A percentile compares a stretch with the other conserved stretches of the same genome.
phyloP scores from a whole-genome alignment of 2,113 vertebrate genomes.

The Sciurus niger region DNA sequence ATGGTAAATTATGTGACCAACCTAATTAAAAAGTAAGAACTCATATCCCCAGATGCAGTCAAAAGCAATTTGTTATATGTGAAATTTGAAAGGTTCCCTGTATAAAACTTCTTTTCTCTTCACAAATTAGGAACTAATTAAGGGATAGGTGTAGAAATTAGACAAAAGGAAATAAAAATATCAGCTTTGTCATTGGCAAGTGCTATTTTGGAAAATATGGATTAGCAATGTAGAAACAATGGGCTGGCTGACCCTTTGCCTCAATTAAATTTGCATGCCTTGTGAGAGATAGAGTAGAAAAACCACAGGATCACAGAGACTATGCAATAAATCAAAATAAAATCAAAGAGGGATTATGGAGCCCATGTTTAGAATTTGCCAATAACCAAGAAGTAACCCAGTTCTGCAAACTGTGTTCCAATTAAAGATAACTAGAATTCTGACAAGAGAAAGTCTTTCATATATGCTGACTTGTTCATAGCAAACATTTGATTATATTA shows the following conservation, averaged over 20 bases:
- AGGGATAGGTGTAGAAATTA: neutral
- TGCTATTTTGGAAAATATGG: slow-evolving; percentile 51
- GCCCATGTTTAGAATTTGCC: neutral
- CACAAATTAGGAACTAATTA: slow-evolving; percentile 47
- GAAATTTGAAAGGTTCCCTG: neutral
- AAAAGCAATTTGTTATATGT: slow-evolving; percentile 1
- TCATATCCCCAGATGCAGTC: neutral
- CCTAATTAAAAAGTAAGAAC: slow-evolving; percentile 52
- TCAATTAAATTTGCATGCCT: neutral
- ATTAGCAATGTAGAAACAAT: slow-evolving; percentile 42
- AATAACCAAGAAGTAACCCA: neutral
- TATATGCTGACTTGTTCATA: neutral
- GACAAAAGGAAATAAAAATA: slow-evolving; percentile 19
- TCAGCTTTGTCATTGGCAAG: neutral
- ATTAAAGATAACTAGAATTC: slow-evolving; percentile 21
- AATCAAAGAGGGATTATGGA: neutral
- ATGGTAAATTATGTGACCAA: neutral
- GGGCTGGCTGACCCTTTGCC: slow-evolving; percentile 2
- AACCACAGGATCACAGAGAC: neutral
- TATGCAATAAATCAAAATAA: slow-evolving; percentile 45
- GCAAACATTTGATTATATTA: neutral
- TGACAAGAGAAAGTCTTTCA: neutral
- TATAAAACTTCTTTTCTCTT: slow-evolving; percentile 30
- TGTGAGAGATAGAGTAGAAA: neutral
- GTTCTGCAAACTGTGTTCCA: neutral